Evolutionary conservation across 2,113 vertebrate species (phyloP), one percentile per base, ranked within the genome.

Genomic region (Xiphophorus hellerii): DNA sequence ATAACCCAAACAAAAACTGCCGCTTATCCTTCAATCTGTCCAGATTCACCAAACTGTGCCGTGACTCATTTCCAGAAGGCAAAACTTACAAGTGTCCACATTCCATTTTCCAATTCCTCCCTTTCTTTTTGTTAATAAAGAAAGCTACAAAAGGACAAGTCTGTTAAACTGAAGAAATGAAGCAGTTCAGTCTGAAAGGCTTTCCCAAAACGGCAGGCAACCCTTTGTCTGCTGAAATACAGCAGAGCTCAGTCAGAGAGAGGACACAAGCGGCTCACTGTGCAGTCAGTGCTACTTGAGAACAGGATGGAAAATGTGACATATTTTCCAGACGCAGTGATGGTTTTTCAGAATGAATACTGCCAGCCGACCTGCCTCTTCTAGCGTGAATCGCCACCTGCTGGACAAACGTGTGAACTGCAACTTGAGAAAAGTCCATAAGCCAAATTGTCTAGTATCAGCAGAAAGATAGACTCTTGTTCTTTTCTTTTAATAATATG

Each of bases 311-410:
- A 85, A 79, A 84, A 85, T 90, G 89, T 90, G 83, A 31, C 87
- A 86, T 60, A 76, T 90, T 93, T 92, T 92, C 93, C 89, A 91
- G 69, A 74, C 69, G 73, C 77, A 69, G 66, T 1, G 71, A 72
- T 4, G 65, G 65, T 76, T 84, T 78, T 84, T 62, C 30, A 37
- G 60, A 66, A 78, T 20, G 64, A 84, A 65, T 27, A 29, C 27
- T 66, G 67, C 44, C 25, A 71, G 73, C 10, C 10, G 35, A 13
- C 22, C 15, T 6, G 35, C 64, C 8, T 4, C 15, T 28, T 65
- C 65, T 65, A 30, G 64, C n/a, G 62, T 13, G 75, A 80, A 73
- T 68, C 31, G 90, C 79, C 90, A 81, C 64, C 90, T 92, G 71
- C 71, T 91, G 92, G 89, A 1, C 35, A 87, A 71, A 64, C 4